Conservation (phyloP, 2,888 invertebrate genomes). For the Tromatobia lineatoria region DNA sequence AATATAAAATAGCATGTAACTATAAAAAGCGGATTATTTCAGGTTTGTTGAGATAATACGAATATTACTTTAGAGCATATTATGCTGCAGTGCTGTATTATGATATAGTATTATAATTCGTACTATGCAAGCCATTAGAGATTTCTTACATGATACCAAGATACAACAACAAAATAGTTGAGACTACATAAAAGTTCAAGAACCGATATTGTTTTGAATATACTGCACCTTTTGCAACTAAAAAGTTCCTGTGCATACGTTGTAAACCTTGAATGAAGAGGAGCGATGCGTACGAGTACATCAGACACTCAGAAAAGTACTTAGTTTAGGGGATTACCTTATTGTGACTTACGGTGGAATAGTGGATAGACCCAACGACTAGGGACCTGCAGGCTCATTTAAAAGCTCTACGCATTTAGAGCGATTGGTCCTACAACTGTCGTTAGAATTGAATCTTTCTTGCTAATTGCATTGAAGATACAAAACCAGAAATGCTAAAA, state of each 20-base stretch:
- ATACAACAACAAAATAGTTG: neutral
- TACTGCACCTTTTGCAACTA: neutral
- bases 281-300: neutral
- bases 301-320: neutral
- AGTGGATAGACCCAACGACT: constrained; percentile 4
- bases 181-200: neutral
- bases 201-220: neutral
- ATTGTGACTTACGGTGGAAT: neutral
- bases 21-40: too few relatives aligned
- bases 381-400: constrained; percentile 9
- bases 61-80: too few relatives aligned
- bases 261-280: neutral
- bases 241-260: neutral
- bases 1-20: too few relatives aligned
- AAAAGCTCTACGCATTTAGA: neutral
- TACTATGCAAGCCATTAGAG: neutral
- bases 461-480: constrained; percentile 16
- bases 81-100: too few relatives aligned
- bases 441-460: constrained; percentile 42
- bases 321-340: neutral
- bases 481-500: neutral
- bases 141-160: neutral
- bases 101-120: too few relatives aligned
- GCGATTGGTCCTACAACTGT: neutral
- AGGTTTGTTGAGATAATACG: too few relatives aligned